Evolutionary conservation across 1,140 invertebrate genomes (phyloP), one percentile per base, ranked within the genome.

Genomic region (Drosophila sp.): DNA sequence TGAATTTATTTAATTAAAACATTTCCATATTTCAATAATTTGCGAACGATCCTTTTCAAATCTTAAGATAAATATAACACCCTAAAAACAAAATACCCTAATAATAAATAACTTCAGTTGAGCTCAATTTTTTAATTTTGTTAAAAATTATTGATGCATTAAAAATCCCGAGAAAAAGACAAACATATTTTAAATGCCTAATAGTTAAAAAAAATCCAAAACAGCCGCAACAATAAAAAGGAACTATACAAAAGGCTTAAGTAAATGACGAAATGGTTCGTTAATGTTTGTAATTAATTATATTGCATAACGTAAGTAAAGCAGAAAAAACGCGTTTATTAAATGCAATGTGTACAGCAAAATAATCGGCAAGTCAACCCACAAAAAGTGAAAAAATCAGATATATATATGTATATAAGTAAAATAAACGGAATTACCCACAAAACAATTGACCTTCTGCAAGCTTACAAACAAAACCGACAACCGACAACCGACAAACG

Each of bases 401-500:
- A 59, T 45, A 2, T 27, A n/a, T 46, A 32, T 48, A 51, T 54
- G 34, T 63, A 32, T 48, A 50, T 46, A 59, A 48, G 43, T 54
- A 41, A 57, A 75, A 66, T 72, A 84, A 84, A 80, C 73, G 80
- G 81, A 84, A 77, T 84, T 84, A 70, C 81, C 80, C 80, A 76
- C 80, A 84, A 84, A 77, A 80, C 80, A 80, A 84, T 84, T 84
- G 81, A 84, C 80, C 80, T 84, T 84, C 80, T 77, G 77, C 29
- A 51, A 46, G 80, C 80, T 84, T 84, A 84, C 77, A 76, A 74
- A 65, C 67, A 75, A 66, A 78, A 69, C 61, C 67, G 65, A 61
- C 66, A 54, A 69, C 61, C 67, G 65, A 61, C 66, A 54, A 40
- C 69, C 75, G 77, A 72, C 75, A 64, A 70, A 70, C 59, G 78